These are phyloP conservation scores for Drosophila tanythrix DNA, from an alignment of 2,888 invertebrate genomes.

Conservation along the genomic window DNA sequence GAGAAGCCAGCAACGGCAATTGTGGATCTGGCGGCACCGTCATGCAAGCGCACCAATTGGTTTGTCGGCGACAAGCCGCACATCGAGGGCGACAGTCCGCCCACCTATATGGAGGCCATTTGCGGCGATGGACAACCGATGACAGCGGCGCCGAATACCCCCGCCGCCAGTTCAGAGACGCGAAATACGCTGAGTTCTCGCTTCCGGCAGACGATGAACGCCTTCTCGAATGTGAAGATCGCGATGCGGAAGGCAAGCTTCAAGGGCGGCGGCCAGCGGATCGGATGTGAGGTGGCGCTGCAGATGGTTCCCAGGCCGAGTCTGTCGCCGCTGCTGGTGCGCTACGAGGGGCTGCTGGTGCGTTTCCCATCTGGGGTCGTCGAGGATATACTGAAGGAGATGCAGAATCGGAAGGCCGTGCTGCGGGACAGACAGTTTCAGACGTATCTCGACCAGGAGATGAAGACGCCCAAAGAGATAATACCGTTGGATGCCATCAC, in stretches of 20 bases:
- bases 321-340: slow-evolving; percentile 82
- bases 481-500: slow-evolving; percentile 88
- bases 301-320: slow-evolving; percentile 84
- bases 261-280: slow-evolving; percentile 59
- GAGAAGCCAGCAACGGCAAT: slow-evolving; percentile 42
- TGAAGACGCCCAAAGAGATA: slow-evolving; percentile 89
- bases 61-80: slow-evolving; percentile 73
- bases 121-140: slow-evolving; percentile 51
- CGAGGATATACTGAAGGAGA: slow-evolving; percentile 91
- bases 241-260: slow-evolving; percentile 83
- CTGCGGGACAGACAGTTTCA: slow-evolving; percentile 90
- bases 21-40: slow-evolving; percentile 72
- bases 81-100: slow-evolving; percentile 82
- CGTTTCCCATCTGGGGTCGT: slow-evolving; percentile 87
- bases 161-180: slow-evolving; percentile 15
- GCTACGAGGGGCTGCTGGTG: slow-evolving; percentile 84
- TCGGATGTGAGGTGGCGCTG: slow-evolving; percentile 81
- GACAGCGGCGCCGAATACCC: background rate
- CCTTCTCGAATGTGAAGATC: slow-evolving; percentile 82
- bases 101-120: slow-evolving; percentile 84
- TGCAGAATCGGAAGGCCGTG: slow-evolving; percentile 90
- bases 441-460: slow-evolving; percentile 90
- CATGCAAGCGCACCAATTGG: slow-evolving; percentile 83
- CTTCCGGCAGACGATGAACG: slow-evolving; percentile 77
- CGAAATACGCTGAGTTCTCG: slow-evolving; percentile 68